Evolutionary conservation across 2,797 vertebrate genomes (phyloP).

Genomic region (Coregonus sp.): DNA sequence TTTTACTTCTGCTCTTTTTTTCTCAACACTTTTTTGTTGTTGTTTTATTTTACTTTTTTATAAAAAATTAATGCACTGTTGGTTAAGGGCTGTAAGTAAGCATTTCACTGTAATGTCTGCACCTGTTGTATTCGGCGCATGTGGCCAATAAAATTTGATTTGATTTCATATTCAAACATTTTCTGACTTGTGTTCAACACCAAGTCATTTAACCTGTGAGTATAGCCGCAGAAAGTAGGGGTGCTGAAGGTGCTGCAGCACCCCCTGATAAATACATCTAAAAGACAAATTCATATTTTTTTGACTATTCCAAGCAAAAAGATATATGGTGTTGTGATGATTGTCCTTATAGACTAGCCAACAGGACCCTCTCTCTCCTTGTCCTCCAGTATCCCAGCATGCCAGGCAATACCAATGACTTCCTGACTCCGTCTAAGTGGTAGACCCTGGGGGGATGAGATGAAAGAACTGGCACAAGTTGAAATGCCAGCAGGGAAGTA

Average conservation of each 20-base stretch:
- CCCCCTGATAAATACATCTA: too few species aligned
- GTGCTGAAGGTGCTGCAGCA: too few species aligned
- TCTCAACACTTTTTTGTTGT: too few species aligned
- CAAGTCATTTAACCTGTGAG: constrained; percentile 20
- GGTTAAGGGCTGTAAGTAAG: too few species aligned
- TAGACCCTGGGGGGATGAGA: constrained; percentile 65
- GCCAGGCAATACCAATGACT: constrained; percentile 64
- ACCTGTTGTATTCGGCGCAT: too few species aligned
- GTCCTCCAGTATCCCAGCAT: constrained; percentile 49
- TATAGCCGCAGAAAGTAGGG: too few species aligned
- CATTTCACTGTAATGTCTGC: too few species aligned
- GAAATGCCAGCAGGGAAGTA: constrained; percentile 67
- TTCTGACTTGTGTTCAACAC: not conserved
- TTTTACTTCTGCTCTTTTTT: too few species aligned
- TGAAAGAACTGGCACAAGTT: constrained; percentile 78
- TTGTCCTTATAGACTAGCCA: constrained; percentile 20
- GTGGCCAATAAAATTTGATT: too few species aligned
- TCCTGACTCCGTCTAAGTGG: constrained; percentile 72
- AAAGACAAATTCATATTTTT: too few species aligned
- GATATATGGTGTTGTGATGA: not conserved
- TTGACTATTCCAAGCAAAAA: constrained; percentile 6
- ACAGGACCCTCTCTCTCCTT: constrained; percentile 15
- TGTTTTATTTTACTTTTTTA: too few species aligned
- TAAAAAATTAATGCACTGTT: too few species aligned
- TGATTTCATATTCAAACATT: constrained; percentile 2